A percentile compares a stretch with the other conserved stretches of the same genome.
Evolutionary conservation across 2,888 invertebrate genomes (phyloP).

Genomic region (Synanthedon vespiformis): DNA sequence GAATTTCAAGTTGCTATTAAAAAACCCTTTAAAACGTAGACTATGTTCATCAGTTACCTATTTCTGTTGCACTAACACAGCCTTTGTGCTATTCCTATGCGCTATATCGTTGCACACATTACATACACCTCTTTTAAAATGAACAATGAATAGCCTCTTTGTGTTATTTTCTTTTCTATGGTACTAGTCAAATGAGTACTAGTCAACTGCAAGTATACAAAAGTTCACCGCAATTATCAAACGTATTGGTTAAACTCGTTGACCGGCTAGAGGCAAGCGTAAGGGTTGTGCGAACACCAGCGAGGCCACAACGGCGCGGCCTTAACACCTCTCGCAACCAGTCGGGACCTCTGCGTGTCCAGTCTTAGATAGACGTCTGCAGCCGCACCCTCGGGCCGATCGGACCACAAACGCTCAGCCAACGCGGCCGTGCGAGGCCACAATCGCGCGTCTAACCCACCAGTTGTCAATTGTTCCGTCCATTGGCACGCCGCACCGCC

Average conservation of each 20-base stretch:
- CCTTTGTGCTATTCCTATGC: no score
- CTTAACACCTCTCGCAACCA: slow-evolving; percentile 72
- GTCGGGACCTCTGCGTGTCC: slow-evolving; percentile 74
- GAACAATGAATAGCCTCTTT: no score
- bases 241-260: background rate
- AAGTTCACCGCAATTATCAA: background rate
- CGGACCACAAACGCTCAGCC: slow-evolving; percentile 83
- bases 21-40: no score
- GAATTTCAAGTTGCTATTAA: no score
- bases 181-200: no score
- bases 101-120: no score
- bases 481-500: slow-evolving; percentile 89
- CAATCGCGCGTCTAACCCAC: slow-evolving; percentile 80
- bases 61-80: no score
- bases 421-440: slow-evolving; percentile 88
- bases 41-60: no score
- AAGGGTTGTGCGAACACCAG: slow-evolving; percentile 83
- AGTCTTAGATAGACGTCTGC: slow-evolving; percentile 77
- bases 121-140: no score
- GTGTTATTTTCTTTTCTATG: no score
- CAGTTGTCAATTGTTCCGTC: slow-evolving; percentile 84
- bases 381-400: slow-evolving; percentile 60
- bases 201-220: no score
- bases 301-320: slow-evolving; percentile 82
- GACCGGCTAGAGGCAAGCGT: slow-evolving; percentile 72